These are phyloP conservation scores for Cotesia chilonis DNA, from an alignment of 1,140 invertebrate genomes.

Conservation along the genomic window DNA sequence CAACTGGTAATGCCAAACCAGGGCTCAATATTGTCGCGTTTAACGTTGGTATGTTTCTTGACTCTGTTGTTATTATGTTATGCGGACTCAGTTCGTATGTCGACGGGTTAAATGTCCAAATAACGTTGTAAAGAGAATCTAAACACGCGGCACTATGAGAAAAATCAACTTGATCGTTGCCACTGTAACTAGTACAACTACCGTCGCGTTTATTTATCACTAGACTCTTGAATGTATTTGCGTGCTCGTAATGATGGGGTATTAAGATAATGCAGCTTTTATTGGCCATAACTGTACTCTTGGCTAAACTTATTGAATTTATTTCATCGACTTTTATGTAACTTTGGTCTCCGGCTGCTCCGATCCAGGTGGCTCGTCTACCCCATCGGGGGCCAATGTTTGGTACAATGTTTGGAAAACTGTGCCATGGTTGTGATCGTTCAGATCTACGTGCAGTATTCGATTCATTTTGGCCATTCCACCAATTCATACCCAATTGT, in stretches of 20 bases:
- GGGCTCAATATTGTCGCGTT: conserved; percentile 74
- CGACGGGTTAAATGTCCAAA: conserved; percentile 83
- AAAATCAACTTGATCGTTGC: conserved; percentile 81
- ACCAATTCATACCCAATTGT: conserved; percentile 79
- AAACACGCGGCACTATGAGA: conserved; percentile 79
- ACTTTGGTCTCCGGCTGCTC: conserved; percentile 93
- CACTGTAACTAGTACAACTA: conserved; percentile 81
- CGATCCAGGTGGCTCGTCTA: conserved; percentile 90
- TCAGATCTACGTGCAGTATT: conserved; percentile 55
- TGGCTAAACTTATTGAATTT: conserved; percentile 84
- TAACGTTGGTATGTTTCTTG: conserved; percentile 57
- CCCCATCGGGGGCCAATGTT: conserved; percentile 80
- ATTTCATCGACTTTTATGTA: conserved; percentile 96
- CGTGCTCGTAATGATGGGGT: conserved; percentile 73
- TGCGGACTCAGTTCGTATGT: conserved; percentile 80
- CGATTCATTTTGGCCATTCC: conserved; percentile 53
- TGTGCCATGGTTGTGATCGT: conserved; percentile 74
- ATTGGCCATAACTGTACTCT: conserved; percentile 89
- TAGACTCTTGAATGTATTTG: conserved; percentile 79
- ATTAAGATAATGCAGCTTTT: conserved; percentile 81
- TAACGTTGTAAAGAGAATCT: conserved; percentile 87
- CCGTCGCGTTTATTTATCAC: conserved; percentile 87
- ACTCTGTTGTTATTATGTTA: conserved; percentile 81
- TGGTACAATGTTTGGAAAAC: conserved; percentile 81
- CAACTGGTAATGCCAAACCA: conserved; percentile 82